Base-by-base conservation (phyloP, 2,113 vertebrate genomes). In the Chlorocebus sabaeus region DNA sequence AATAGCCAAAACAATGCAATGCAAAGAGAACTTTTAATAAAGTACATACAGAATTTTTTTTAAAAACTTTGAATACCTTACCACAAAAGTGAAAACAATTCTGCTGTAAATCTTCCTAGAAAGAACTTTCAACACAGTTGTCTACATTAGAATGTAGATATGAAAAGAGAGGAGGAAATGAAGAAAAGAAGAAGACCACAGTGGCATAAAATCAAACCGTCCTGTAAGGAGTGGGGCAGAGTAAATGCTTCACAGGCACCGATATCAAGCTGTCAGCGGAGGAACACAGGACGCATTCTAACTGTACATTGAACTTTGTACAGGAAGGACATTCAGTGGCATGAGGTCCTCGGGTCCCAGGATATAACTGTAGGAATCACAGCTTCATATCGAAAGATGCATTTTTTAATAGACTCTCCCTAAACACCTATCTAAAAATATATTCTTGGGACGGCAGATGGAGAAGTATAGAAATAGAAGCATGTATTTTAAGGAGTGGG, bases 291-390 rank as follows among this genome's bases (percentile, higher is more conserved):
- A 50, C 1, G 5, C 52, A n/a, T n/a, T 22, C 40, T 16, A 5
- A 2, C 0, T 6, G 50, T 8, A 6, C 0, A 43, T 0, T 3
- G 45, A 18, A 8, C 23, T 2, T 20, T 27, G 3, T n/a, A 6
- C 43, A 52, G 38, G 18, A 13, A 38, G 38, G 23, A 17, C 40
- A 25, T 30, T 6, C 48, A 20, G 67, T 35, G 38, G 12, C 64
- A 16, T 0, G 27, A 52, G 52, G 17, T 43, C 5, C 59, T 64
- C 18, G 17, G 18, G 32, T 14, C 27, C 40, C 2, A 18, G 52
- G 5, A 48, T 0, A 25, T 1, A 22, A 55, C 32, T 3, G 10
- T 4, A 38, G 45, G 59, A 32, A 48, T 9, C 64, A 2, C 8
- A 6, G 52, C 20, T 48, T 61, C 10, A 0, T n/a, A 16, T 4